phyloP scores from a whole-genome alignment of 2,113 vertebrate species.

The Ranitomeya imitator region DNA sequence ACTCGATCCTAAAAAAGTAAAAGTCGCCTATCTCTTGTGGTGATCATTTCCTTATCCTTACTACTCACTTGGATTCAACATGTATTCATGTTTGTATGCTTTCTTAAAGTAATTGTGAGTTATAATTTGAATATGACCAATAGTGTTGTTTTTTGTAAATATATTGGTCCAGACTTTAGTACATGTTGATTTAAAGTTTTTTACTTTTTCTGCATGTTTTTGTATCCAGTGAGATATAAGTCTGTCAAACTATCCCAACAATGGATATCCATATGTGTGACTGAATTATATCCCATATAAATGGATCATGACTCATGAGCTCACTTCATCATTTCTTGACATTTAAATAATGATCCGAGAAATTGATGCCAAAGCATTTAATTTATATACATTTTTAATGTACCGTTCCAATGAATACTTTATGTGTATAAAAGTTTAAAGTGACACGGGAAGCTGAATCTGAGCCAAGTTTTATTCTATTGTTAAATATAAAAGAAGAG shows the following conservation, averaged over 20 bases:
- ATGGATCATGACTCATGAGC: slow-evolving; percentile 11
- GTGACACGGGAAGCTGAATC: background rate
- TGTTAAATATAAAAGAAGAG: slow-evolving; percentile 14
- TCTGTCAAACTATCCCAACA: background rate
- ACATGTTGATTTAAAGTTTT: too few relatives aligned
- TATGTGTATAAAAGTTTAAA: slow-evolving; percentile 34
- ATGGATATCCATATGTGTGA: background rate
- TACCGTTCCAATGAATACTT: slow-evolving; percentile 43
- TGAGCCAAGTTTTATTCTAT: slow-evolving; percentile 20
- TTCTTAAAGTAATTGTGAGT: too few relatives aligned
- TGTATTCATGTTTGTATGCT: too few relatives aligned
- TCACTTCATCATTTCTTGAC: slow-evolving; percentile 40
- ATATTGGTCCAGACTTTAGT: too few relatives aligned
- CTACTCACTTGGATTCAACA: too few relatives aligned
- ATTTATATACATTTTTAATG: slow-evolving; percentile 56
- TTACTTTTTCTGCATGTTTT: too few relatives aligned
- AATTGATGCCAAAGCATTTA: slow-evolving; percentile 43
- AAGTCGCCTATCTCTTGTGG: too few relatives aligned
- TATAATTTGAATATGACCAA: too few relatives aligned
- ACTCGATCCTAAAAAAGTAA: too few relatives aligned
- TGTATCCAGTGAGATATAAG: too few relatives aligned
- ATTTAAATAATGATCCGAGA: slow-evolving; percentile 46
- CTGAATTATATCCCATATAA: slow-evolving; percentile 19
- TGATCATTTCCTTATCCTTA: too few relatives aligned
- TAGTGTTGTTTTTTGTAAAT: too few relatives aligned